Evolutionary conservation across 2,797 vertebrate genomes (phyloP).

Genomic region (Helostoma temminkii): DNA sequence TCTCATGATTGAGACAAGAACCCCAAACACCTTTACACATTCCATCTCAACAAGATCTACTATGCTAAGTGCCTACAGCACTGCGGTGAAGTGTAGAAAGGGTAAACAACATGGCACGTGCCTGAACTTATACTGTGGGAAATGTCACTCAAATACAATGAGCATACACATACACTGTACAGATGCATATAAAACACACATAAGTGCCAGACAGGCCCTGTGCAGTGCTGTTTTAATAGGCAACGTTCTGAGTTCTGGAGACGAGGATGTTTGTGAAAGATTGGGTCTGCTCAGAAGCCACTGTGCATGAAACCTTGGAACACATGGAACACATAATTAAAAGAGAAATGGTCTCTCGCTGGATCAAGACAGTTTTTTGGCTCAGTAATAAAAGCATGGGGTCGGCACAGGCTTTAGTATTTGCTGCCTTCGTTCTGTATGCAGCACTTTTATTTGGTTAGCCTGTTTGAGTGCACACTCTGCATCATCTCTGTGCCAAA

Average conservation of each 20-base stretch:
- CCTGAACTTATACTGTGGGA: conserved; percentile 35
- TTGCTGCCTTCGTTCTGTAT: conserved; percentile 67
- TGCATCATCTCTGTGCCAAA: conserved; percentile 62
- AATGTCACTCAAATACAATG: conserved; percentile 26
- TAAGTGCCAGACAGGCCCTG: conserved; percentile 35
- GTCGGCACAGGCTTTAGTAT: conserved; percentile 56
- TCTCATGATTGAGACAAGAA: conserved; percentile 24
- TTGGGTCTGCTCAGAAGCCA: conserved; percentile 72
- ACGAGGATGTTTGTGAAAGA: conserved; percentile 76
- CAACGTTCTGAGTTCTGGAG: conserved; percentile 61
- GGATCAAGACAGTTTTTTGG: conserved; percentile 80
- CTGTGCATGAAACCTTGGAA: conserved; percentile 78
- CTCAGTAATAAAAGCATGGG: conserved; percentile 67
- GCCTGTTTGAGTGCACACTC: conserved; percentile 55
- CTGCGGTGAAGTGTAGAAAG: conserved; percentile 12
- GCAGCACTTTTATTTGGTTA: conserved; percentile 72
- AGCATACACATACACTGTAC: conserved; percentile 12
- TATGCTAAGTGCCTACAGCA: conserved; percentile 10
- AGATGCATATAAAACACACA: conserved; percentile 49
- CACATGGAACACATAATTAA: conserved; percentile 82
- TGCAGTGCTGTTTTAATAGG: conserved; percentile 71
- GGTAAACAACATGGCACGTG: conserved; percentile 41
- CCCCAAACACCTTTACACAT: conserved; percentile 50
- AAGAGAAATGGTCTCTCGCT: conserved; percentile 80
- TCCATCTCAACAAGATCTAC: conserved; percentile 26